These are phyloP conservation scores for Eufriesea mexicana DNA, from an alignment of 1,140 invertebrate genomes.

Conservation along the genomic window DNA sequence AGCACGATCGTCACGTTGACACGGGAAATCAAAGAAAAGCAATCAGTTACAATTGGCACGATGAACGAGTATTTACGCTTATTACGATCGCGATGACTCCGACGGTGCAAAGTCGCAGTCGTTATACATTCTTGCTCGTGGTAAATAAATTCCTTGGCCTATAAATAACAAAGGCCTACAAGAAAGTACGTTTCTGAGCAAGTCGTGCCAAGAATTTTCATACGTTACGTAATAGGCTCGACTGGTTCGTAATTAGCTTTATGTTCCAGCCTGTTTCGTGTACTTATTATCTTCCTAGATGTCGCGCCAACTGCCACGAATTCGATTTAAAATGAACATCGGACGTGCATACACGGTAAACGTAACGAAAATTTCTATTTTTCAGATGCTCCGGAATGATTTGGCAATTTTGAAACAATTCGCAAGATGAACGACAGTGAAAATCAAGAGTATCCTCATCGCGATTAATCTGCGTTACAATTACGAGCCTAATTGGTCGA, in stretches of 20 bases:
- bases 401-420: neutral
- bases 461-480: neutral
- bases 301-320: neutral
- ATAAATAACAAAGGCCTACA: slow-evolving; percentile 58
- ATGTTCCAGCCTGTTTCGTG: neutral
- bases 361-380: neutral
- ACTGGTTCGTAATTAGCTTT: neutral
- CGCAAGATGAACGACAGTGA: neutral
- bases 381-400: neutral
- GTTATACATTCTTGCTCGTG: neutral
- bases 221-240: slow-evolving; percentile 26
- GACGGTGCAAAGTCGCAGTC: neutral
- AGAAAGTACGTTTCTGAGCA: slow-evolving; percentile 51
- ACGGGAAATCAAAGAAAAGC: slow-evolving; percentile 7
- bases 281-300: neutral
- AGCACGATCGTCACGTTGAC: neutral
- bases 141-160: slow-evolving; percentile 41
- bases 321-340: neutral
- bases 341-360: too few relatives aligned
- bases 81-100: neutral
- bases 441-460: neutral
- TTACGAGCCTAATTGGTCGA: neutral
- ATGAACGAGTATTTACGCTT: slow-evolving; percentile 32
- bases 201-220: slow-evolving; percentile 32
- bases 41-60: slow-evolving; percentile 35